Base-by-base conservation (phyloP, 2,113 vertebrate species). In the Probosciger aterrimus region DNA sequence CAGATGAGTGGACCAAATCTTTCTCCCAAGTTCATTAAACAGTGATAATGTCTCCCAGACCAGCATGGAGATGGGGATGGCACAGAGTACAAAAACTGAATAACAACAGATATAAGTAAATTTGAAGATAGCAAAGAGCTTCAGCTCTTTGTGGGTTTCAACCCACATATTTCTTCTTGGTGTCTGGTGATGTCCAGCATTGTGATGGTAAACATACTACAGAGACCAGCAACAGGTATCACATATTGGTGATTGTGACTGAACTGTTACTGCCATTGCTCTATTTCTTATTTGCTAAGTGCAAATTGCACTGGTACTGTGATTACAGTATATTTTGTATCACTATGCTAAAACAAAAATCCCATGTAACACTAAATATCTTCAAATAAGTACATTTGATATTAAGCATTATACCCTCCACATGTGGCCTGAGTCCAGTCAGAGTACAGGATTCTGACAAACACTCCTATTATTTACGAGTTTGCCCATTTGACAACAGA, bases 231-330 rank as follows among this genome's bases (percentile, higher is more conserved):
- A 88, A 22, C 7, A 59, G 3, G 28, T 11, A 59, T 22, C 43
- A 50, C 13, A 20, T 11, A 5, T 0, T 14, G 15, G 12, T 28
- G 46, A 59, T 0, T 74, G 50, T 6, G 22, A 79, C 1, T 15
- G 17, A 76, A 63, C 20, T 60, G 55, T 44, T 55, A 39, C 0
- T 55, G 17, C n/a, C 52, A 8, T 23, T 59, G 35, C 59, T 50
- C 2, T 49, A 46, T 60, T 90, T 82, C 2, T 1, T 18, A 33
- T 30, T 74, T 74, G 41, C 23, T 50, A 74, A 82, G 41, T 11
- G 28, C 6, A 87, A 60, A 25, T 43, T 57, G 55, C 37, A 25
- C 1, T 10, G 6, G 8, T 46, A 50, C 35, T 68, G 22, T 19
- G 74, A 75, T 67, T 63, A 52, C 46, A 37, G 37, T 22, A 4